A percentile compares a stretch with the other conserved stretches of the same genome.
phyloP scores from a whole-genome alignment of 2,797 vertebrate genomes.

The Basileuterus tristriatus region DNA sequence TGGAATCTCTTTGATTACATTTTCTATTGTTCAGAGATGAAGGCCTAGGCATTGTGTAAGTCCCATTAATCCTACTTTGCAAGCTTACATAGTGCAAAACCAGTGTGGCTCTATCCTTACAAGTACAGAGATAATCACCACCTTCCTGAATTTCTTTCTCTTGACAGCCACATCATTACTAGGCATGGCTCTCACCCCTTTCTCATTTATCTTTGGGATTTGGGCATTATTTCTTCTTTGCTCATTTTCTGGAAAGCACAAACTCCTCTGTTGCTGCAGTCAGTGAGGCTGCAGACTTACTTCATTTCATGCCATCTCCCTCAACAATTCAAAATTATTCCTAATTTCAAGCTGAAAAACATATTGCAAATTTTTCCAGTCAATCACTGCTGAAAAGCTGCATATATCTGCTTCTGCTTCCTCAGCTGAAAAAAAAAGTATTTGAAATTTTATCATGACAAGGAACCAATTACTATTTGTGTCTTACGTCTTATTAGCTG shows the following conservation, averaged over 20 bases:
- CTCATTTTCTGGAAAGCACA: background rate
- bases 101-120: background rate
- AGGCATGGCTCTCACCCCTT: background rate
- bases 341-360: background rate
- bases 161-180: background rate
- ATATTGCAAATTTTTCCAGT: background rate
- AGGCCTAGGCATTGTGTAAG: background rate
- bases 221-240: background rate
- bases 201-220: background rate
- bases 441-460: background rate
- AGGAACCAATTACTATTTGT: background rate
- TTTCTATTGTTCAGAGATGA: background rate
- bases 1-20: background rate
- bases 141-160: background rate
- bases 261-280: background rate
- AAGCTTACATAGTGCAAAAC: background rate
- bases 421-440: background rate
- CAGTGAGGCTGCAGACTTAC: background rate
- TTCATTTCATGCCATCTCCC: background rate
- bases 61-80: slow-evolving; percentile 8
- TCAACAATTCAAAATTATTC: background rate
- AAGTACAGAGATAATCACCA: background rate
- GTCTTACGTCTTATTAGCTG: background rate
- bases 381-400: background rate
- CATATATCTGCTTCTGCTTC: background rate